Evolutionary conservation across 2,113 vertebrate genomes (phyloP), one percentile per base, ranked within the genome.

Genomic region (Climacteris rufus): DNA sequence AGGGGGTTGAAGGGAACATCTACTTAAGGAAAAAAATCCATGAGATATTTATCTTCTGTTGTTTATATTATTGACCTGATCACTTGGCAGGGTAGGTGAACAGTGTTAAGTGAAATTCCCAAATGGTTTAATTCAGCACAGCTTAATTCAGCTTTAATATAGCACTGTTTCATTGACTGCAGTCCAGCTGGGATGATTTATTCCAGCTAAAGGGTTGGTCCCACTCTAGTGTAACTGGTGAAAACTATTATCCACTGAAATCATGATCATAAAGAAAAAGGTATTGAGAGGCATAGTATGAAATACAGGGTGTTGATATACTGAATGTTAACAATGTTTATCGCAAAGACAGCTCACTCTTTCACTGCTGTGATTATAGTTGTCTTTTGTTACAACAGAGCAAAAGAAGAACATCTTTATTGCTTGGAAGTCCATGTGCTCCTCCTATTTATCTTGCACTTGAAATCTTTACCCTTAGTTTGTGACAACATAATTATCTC

Each of bases 401-500:
- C 49, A 60, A 83, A 93, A 83, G 85, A 90, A 83, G 53, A 94
- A 84, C 85, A 81, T 86, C 96, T 93, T 90, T 93, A 90, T 90
- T 95, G 80, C 52, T 64, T 83, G 53, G 54, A 94, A 94, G 79
- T 93, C 80, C 80, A 71, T 83, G 69, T 39, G 71, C 69, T 93
- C 56, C 83, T 95, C 64, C 87, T 95, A 86, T 96, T 96, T 96
- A 88, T 95, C 92, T 92, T 60, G 69, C 37, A 77, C 69, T 95
- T 90, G 83, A 96, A 87, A 91, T 95, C 88, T 93, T 93, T 84
- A 95, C 80, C 65, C 68, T 94, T 86, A 75, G 64, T 87, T 96
- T 96, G 83, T 86, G 64, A 93, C 96, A 96, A 90, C 64, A 53
- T 92, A 92, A 96, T 97, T 90, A 96, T 95, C 90, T 92, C 93